These are phyloP conservation scores for Hassar affinis DNA, from an alignment of 2,113 vertebrate species.

Conservation along the genomic window DNA sequence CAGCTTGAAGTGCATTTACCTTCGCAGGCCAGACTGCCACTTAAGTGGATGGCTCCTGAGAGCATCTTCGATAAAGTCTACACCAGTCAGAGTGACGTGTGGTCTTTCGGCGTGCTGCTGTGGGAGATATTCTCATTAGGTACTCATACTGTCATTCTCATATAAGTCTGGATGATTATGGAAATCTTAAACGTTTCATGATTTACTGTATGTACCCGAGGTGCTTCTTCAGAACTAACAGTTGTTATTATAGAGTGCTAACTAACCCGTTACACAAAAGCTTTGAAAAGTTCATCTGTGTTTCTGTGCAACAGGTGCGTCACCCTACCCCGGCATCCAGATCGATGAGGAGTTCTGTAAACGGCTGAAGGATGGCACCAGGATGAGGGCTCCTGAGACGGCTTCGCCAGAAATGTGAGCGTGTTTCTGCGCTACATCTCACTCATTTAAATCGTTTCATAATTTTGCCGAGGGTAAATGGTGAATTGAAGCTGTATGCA, in stretches of 20 bases:
- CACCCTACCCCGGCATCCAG: conserved; percentile 94
- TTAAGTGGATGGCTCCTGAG: conserved; percentile 99
- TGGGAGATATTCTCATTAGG: conserved; percentile 99
- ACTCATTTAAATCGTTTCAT: not conserved
- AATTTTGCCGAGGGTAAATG: not conserved
- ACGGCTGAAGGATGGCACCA: conserved; percentile 87
- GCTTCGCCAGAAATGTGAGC: conserved; percentile 92
- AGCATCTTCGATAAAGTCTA: conserved; percentile 99
- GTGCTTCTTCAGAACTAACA: not conserved
- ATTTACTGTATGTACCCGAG: not conserved
- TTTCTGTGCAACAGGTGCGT: conserved; percentile 78
- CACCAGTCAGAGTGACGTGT: conserved; percentile 95
- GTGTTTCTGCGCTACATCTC: not conserved
- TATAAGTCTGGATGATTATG: not conserved
- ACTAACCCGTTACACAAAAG: not conserved
- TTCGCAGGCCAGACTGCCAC: conserved; percentile 87
- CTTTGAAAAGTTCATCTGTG: not conserved
- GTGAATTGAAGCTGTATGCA: not conserved
- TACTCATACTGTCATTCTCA: conserved; percentile 63
- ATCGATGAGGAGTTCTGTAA: conserved; percentile 98
- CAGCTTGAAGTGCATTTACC: conserved; percentile 21
- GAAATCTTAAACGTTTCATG: not conserved
- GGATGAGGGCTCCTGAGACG: conserved; percentile 92
- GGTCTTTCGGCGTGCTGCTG: conserved; percentile 97
- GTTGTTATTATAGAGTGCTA: not conserved